A percentile compares a stretch with the other conserved stretches of the same genome.
phyloP scores from a whole-genome alignment of 1,140 invertebrate genomes.

The Tetramorium parvispinum region DNA sequence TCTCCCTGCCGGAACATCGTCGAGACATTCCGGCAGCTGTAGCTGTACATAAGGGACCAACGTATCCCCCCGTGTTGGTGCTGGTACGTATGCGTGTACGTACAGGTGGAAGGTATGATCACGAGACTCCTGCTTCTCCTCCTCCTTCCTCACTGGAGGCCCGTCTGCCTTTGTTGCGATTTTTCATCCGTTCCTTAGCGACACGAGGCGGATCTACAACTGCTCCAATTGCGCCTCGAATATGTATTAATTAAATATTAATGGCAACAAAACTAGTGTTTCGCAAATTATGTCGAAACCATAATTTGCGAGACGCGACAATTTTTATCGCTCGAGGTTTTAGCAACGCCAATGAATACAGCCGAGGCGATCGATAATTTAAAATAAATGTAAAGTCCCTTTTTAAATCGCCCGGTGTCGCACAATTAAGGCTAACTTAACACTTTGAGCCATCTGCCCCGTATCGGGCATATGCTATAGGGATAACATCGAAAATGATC shows the following conservation, averaged over 20 bases:
- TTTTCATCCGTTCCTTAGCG: conserved; percentile 39
- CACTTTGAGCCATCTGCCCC: conserved; percentile 77
- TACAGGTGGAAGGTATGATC: conserved; percentile 70
- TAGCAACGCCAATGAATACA: background rate
- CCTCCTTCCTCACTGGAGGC: conserved; percentile 31
- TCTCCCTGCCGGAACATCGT: conserved; percentile 64
- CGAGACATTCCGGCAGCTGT: conserved; percentile 69
- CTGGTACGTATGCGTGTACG: conserved; percentile 37
- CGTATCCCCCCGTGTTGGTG: conserved; percentile 32
- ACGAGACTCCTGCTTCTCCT: conserved; percentile 31
- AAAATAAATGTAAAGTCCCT: conserved; percentile 8
- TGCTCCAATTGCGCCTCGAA: background rate
- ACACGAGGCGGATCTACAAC: conserved; percentile 6
- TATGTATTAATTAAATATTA: background rate
- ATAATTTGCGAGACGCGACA: background rate
- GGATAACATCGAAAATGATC: conserved; percentile 76
- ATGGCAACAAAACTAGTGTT: background rate
- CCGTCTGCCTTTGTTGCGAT: conserved; percentile 32
- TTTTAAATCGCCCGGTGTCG: conserved; percentile 66
- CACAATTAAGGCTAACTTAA: conserved; percentile 62
- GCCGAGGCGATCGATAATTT: conserved; percentile 14
- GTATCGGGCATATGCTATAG: conserved; percentile 79
- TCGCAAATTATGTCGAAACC: background rate
- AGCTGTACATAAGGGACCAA: conserved; percentile 53
- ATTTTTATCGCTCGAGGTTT: background rate